A percentile compares a stretch with the other conserved stretches of the same genome.
These are phyloP conservation scores for Terebella lapidaria DNA, from an alignment of 2,888 invertebrate genomes.

Conservation along the genomic window DNA sequence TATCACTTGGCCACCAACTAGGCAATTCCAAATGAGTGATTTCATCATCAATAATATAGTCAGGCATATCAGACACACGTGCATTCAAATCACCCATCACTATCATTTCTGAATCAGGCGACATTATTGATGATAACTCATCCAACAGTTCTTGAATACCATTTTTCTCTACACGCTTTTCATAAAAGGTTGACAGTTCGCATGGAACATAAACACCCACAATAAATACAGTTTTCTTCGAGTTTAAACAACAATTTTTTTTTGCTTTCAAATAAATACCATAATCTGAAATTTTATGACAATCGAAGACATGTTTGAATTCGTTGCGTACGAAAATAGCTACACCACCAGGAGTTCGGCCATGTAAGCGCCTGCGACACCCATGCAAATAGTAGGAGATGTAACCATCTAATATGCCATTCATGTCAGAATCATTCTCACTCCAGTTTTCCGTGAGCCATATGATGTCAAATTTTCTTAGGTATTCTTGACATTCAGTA, in stretches of 20 bases:
- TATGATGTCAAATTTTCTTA: no score
- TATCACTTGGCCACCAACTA: neutral
- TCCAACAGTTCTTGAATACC: neutral
- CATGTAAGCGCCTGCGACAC: no score
- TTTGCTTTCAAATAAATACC: neutral
- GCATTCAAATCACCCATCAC: neutral
- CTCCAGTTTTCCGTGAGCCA: no score
- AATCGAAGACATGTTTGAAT: neutral
- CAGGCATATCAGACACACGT: no score
- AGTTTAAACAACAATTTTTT: no score
- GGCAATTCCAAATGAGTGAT: neutral
- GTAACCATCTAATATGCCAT: neutral
- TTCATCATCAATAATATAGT: neutral
- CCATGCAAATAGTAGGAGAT: neutral
- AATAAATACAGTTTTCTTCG: neutral
- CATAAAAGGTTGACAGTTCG: neutral
- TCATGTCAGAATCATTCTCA: no score
- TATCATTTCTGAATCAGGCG: neutral
- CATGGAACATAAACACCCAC: neutral
- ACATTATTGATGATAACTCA: neutral
- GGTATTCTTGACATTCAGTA: no score
- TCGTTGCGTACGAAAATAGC: neutral
- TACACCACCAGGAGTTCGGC: neutral
- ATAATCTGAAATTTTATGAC: neutral
- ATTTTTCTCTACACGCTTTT: neutral